These are phyloP conservation scores for Syngnathoides biaculeatus DNA, from an alignment of 2,113 vertebrate genomes.

Conservation along the genomic window DNA sequence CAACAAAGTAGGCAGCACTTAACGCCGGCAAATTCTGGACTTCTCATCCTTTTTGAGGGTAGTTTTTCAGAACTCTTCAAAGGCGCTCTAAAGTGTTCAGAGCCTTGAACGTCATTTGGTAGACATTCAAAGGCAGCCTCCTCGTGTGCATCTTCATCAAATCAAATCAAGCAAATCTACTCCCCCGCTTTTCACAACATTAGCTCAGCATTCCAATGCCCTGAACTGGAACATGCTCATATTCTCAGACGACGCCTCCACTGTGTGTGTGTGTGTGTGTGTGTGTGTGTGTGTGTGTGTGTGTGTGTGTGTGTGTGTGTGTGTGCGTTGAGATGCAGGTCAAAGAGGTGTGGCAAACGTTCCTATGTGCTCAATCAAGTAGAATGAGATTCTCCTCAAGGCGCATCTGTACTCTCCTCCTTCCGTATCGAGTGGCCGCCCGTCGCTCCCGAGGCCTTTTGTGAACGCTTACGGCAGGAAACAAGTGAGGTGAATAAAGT, in stretches of 20 bases:
- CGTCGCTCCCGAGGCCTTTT: constrained; percentile 32
- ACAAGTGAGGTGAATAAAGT: constrained; percentile 39
- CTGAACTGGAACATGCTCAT: constrained; percentile 67
- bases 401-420: constrained; percentile 51
- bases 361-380: constrained; percentile 63
- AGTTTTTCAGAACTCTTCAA: neutral
- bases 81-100: neutral
- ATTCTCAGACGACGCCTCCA: constrained; percentile 58
- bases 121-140: neutral
- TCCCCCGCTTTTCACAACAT: constrained; percentile 67
- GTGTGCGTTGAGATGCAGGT: constrained; percentile 55
- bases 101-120: neutral
- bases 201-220: constrained; percentile 71
- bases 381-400: constrained; percentile 66
- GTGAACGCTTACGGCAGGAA: constrained; percentile 45
- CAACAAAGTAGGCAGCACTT: neutral
- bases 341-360: constrained; percentile 65
- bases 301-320: constrained; percentile 37
- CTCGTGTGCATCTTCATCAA: neutral
- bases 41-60: neutral
- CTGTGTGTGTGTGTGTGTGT: constrained; percentile 33
- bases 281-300: constrained; percentile 41
- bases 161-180: constrained; percentile 34
- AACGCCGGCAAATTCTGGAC: neutral
- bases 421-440: constrained; percentile 53